Evolutionary conservation across 2,888 invertebrate genomes (phyloP), one percentile per base, ranked within the genome.

Genomic region (Pogonocherus hispidulus): DNA sequence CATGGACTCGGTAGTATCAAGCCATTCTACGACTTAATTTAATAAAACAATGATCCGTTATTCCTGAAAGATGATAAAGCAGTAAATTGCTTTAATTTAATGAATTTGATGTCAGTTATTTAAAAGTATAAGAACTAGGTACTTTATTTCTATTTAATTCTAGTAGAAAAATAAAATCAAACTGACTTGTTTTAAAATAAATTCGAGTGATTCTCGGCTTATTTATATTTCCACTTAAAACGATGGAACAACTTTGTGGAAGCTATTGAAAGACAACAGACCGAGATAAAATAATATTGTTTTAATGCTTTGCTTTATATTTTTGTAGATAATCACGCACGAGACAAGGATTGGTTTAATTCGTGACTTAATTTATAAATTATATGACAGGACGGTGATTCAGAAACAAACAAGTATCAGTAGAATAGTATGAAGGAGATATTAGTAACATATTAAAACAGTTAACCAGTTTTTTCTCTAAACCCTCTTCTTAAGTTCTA

Each of bases 151-250:
- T 23, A 22, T n/a, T 23, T 51, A 5, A 51, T n/a, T n/a, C n/a
- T n/a, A 51, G 23, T n/a, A 14, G 23, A 23, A 14, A 51, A 51
- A 51, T 51, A 23, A 32, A 32, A 32, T 32, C 14, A 1, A 23
- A 23, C 1, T 23, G 5, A 20, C n/a, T 23, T n/a, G 14, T n/a
- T 4, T 23, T 51, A 22, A 22, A 51, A 51, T 23, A 23, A 14
- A 23, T 22, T 11, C 23, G 23, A 23, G 8, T 51, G 49, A 51
- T 23, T 51, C 23, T 20, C 49, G 6, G 22, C 49, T n/a, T 51
- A 51, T 51, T 51, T 51, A 51, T 23, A 51, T 51, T 22, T 51
- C 23, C 49, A 23, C 23, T 51, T n/a, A 51, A 51, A 14, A 14
- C 20, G 20, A 20, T 23, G 49, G 14, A 8, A 2, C 11, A 51